These are phyloP conservation scores for Nomada hirtipes DNA, from an alignment of 2,888 invertebrate species.

Conservation along the genomic window DNA sequence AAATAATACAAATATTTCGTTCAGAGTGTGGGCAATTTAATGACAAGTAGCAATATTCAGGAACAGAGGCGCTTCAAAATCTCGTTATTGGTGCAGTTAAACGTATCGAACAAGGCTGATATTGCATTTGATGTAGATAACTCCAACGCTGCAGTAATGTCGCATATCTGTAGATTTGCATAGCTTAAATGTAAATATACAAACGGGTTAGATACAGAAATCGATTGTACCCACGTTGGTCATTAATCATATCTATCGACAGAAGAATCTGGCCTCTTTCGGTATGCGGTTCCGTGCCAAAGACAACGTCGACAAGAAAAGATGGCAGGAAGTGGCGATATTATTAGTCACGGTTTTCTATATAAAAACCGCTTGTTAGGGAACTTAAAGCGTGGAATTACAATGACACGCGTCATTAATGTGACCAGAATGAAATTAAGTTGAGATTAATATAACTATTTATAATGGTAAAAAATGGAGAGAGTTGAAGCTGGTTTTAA, in stretches of 20 bases:
- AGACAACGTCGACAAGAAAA: conserved; percentile 28
- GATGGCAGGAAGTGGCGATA: conserved; percentile 12
- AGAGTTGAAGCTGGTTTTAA: too few relatives aligned
- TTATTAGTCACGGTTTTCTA: conserved; percentile 12
- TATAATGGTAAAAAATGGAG: too few relatives aligned
- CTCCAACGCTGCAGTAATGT: neutral
- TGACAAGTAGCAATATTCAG: neutral
- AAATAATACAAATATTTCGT: too few relatives aligned
- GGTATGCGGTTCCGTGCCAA: conserved; percentile 15
- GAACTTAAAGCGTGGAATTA: too few relatives aligned
- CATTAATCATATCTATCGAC: conserved; percentile 43
- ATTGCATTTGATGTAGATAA: neutral
- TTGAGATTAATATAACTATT: too few relatives aligned
- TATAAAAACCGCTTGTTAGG: conserved; percentile 1
- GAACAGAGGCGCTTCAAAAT: neutral
- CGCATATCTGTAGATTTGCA: conserved; percentile 1
- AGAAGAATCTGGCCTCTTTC: conserved; percentile 27
- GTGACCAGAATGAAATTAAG: too few relatives aligned
- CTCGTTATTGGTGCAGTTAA: neutral
- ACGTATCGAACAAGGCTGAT: neutral
- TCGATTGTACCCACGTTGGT: conserved; percentile 36
- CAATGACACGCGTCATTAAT: too few relatives aligned
- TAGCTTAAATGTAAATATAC: conserved; percentile 32
- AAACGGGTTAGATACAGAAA: conserved; percentile 24
- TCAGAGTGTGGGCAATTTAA: too few relatives aligned